Percentiles rank a stretch among this genome's conserved stretches.
phyloP scores from a whole-genome alignment of 2,113 vertebrate species.

The Stomatorhinus ivindoensis region DNA sequence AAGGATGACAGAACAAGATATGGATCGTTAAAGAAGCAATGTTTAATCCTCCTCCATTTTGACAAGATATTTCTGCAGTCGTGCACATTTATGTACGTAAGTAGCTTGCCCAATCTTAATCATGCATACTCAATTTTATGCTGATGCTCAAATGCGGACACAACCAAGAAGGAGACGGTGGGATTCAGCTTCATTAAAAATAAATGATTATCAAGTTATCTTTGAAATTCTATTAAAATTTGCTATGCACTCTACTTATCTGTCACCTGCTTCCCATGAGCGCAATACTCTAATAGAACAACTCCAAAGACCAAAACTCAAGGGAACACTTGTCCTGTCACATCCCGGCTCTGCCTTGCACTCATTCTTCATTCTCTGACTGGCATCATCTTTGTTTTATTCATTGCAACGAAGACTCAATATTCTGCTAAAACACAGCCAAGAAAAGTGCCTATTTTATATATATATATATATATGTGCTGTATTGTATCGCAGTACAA shows the following conservation, averaged over 20 bases:
- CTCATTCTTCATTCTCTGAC: constrained; percentile 15
- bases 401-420: constrained; percentile 7
- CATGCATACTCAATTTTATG: constrained; percentile 63
- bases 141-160: constrained; percentile 56
- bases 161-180: constrained; percentile 62
- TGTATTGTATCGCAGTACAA: background rate
- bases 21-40: constrained; percentile 65
- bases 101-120: constrained; percentile 43
- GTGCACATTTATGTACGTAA: constrained; percentile 51
- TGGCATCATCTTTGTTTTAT: constrained; percentile 25
- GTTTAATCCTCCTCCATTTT: constrained; percentile 58
- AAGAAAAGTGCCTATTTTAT: constrained; percentile 12
- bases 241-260: constrained; percentile 63
- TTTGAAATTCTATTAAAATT: constrained; percentile 73
- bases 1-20: constrained; percentile 56
- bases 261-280: constrained; percentile 67
- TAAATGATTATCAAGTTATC: constrained; percentile 71
- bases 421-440: constrained; percentile 9
- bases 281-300: constrained; percentile 62
- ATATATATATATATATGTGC: constrained; percentile 37
- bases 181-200: constrained; percentile 70
- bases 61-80: constrained; percentile 58
- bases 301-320: constrained; percentile 54
- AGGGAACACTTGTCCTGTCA: constrained; percentile 37
- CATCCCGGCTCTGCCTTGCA: background rate